Evolutionary conservation across 2,797 vertebrate genomes (phyloP).

Genomic region (Crypturellus tataupa): DNA sequence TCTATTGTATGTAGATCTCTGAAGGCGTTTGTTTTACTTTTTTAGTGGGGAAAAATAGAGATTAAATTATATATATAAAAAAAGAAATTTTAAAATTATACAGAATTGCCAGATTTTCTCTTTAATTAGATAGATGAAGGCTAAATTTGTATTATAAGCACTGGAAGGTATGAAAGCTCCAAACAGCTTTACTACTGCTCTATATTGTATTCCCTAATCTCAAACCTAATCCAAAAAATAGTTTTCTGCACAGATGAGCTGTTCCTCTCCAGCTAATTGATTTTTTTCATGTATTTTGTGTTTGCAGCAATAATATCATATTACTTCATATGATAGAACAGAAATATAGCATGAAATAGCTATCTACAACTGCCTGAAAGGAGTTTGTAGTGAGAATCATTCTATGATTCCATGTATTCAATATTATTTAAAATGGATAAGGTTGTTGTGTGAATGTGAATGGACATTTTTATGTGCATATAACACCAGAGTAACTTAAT

Average conservation of each 20-base stretch:
- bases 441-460: background rate
- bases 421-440: constrained; percentile 2
- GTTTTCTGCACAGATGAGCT: background rate
- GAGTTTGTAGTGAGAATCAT: too few relatives aligned
- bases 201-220: background rate
- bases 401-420: background rate
- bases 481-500: background rate
- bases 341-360: background rate
- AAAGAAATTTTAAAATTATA: background rate
- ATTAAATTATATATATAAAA: background rate
- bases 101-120: background rate
- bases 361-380: too few relatives aligned
- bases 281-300: background rate
- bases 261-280: background rate
- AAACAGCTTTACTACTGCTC: background rate
- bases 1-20: background rate
- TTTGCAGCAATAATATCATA: background rate
- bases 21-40: background rate
- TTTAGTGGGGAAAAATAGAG: background rate
- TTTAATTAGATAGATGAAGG: background rate
- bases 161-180: background rate
- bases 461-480: background rate
- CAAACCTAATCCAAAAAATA: background rate
- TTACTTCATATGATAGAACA: background rate
- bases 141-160: background rate